Evolutionary conservation across 2,888 invertebrate genomes (phyloP).

Genomic region (Chrysomela aeneicollis): DNA sequence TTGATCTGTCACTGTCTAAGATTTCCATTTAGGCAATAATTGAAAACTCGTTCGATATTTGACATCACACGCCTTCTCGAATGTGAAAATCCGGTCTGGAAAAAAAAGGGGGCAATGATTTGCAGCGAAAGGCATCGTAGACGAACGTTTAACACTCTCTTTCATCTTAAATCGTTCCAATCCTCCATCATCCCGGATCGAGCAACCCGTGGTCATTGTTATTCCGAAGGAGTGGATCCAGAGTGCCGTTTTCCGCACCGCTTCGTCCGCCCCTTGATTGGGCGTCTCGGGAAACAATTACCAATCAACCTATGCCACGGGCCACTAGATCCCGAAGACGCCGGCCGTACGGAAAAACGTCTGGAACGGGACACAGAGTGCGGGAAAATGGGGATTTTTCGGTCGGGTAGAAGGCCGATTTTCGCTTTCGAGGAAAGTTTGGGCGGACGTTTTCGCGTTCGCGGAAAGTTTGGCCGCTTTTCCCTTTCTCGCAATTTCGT

Average conservation of each 20-base stretch:
- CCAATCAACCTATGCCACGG: constrained; percentile 54
- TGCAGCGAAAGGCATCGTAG: too few relatives aligned
- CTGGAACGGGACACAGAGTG: neutral
- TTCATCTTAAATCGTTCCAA: too few relatives aligned
- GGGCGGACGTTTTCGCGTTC: constrained; percentile 10
- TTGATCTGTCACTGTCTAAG: too few relatives aligned
- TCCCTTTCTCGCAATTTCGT: constrained; percentile 48
- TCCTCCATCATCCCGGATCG: too few relatives aligned
- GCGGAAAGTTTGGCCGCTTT: constrained; percentile 21
- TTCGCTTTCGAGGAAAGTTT: constrained; percentile 4
- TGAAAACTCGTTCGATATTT: too few relatives aligned
- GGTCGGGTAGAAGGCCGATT: constrained; percentile 5
- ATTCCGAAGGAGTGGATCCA: constrained; percentile 56
- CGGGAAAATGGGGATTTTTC: neutral
- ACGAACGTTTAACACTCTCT: too few relatives aligned
- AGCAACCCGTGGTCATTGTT: constrained; percentile 53
- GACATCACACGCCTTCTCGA: too few relatives aligned
- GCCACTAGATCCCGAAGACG: constrained; percentile 22
- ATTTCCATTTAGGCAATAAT: too few relatives aligned
- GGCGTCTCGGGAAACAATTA: constrained; percentile 58
- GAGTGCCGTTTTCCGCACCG: constrained; percentile 61
- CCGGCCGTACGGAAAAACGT: constrained; percentile 1
- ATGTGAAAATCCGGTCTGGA: too few relatives aligned
- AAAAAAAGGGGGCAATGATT: too few relatives aligned
- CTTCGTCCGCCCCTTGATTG: constrained; percentile 60